Percentiles rank a stretch among this genome's conserved stretches.
phyloP scores from a whole-genome alignment of 2,888 invertebrate genomes.

The Idaea straminata region DNA sequence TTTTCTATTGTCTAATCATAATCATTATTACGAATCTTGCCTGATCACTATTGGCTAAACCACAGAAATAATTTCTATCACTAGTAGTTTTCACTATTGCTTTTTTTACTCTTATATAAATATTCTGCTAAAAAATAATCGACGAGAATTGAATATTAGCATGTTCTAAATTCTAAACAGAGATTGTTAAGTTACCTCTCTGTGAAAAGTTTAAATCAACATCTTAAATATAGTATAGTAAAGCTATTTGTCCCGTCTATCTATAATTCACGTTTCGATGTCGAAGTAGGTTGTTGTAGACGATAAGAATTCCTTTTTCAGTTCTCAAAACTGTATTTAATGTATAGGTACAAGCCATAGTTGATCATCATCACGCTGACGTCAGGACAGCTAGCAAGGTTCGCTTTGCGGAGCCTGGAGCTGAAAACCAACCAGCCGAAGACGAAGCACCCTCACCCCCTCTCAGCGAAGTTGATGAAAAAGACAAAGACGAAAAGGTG shows the following conservation, averaged over 20 bases:
- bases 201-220: too few species aligned
- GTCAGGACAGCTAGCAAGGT: constrained; percentile 91
- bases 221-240: too few species aligned
- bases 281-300: too few species aligned
- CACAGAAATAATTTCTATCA: constrained; percentile 12
- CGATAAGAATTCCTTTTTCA: too few species aligned
- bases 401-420: constrained; percentile 89
- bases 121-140: not conserved
- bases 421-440: constrained; percentile 46
- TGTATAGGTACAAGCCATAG: constrained; percentile 93
- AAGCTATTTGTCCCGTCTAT: too few species aligned
- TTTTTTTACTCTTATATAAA: constrained; percentile 5
- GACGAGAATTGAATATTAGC: too few species aligned
- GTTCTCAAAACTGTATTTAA: not conserved
- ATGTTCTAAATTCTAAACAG: too few species aligned
- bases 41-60: constrained; percentile 11
- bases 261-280: too few species aligned
- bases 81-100: constrained; percentile 21
- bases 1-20: not conserved
- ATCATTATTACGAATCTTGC: not conserved
- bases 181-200: too few species aligned
- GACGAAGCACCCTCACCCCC: constrained; percentile 74
- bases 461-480: constrained; percentile 67
- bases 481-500: constrained; percentile 77
- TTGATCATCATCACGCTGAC: constrained; percentile 93